Percentiles rank a stretch among this genome's conserved stretches.
phyloP scores from a whole-genome alignment of 1,140 invertebrate genomes.

The Sycophaga agraensis region DNA sequence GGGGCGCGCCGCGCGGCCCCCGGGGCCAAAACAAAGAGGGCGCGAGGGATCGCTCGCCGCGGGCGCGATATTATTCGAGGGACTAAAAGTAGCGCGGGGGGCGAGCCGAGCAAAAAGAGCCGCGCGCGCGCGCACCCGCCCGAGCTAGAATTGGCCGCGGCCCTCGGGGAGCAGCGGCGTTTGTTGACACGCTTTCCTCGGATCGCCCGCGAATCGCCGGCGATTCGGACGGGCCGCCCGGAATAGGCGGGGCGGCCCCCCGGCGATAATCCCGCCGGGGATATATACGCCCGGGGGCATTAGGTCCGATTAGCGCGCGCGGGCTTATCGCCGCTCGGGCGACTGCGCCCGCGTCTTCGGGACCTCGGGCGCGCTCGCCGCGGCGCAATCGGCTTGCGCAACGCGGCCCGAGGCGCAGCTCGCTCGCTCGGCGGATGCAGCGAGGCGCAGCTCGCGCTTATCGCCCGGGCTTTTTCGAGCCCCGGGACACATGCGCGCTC shows the following conservation, averaged over 20 bases:
- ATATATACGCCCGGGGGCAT: conserved; percentile 24
- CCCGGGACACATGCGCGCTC: conserved; percentile 23
- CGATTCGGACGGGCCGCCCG: conserved; percentile 7
- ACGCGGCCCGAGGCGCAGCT: background rate
- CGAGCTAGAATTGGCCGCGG: too few relatives aligned
- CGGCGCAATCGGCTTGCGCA: background rate
- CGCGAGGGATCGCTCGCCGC: too few relatives aligned
- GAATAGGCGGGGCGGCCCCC: background rate
- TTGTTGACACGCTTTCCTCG: too few relatives aligned
- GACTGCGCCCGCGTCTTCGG: background rate
- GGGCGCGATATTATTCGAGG: too few relatives aligned
- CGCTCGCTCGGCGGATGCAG: background rate
- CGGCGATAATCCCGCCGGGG: too few relatives aligned
- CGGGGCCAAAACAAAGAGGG: too few relatives aligned
- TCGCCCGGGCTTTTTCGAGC: conserved; percentile 30
- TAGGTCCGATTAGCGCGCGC: conserved; percentile 30
- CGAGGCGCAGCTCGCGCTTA: conserved; percentile 29
- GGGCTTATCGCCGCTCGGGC: conserved; percentile 8
- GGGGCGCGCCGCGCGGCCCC: too few relatives aligned
- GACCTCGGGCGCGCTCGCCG: too few relatives aligned
- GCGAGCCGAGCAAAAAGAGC: too few relatives aligned
- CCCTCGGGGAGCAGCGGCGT: too few relatives aligned
- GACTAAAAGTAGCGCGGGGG: background rate
- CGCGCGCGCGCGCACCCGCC: too few relatives aligned
- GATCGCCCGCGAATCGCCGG: too few relatives aligned